Conservation (phyloP, 1,140 invertebrate genomes). For the Drosophila kanapiae region DNA sequence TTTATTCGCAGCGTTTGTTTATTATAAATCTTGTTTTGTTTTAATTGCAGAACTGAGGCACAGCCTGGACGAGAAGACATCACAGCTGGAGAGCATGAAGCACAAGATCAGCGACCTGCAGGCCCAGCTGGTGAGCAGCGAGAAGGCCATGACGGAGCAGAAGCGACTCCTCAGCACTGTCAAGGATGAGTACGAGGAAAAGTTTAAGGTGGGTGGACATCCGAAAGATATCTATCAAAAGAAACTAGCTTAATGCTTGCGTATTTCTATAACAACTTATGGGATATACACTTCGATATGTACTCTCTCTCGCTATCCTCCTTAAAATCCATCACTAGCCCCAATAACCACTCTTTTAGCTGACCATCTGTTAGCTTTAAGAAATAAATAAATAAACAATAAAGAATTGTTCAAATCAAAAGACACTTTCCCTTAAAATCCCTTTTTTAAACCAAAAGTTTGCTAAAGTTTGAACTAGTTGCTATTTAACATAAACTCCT, state of each 20-base stretch:
- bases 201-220: constrained; percentile 84
- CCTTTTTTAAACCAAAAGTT: no score
- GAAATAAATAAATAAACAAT: no score
- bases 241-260: no score
- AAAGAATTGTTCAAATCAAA: no score
- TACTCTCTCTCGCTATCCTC: no score
- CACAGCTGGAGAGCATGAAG: constrained; percentile 86
- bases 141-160: constrained; percentile 86
- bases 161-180: constrained; percentile 86
- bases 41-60: constrained; percentile 76
- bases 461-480: no score
- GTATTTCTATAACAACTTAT: not conserved
- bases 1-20: not conserved
- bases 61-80: constrained; percentile 83
- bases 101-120: constrained; percentile 86
- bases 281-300: no score
- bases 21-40: not conserved
- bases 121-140: constrained; percentile 85
- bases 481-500: no score
- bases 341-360: no score
- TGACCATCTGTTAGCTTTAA: no score
- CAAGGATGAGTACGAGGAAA: constrained; percentile 86
- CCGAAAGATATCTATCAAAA: not conserved
- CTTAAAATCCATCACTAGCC: no score
- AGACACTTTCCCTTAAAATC: no score